Base-by-base conservation (phyloP, 2,797 vertebrate species). In the Hydrocynus forskahlii region DNA sequence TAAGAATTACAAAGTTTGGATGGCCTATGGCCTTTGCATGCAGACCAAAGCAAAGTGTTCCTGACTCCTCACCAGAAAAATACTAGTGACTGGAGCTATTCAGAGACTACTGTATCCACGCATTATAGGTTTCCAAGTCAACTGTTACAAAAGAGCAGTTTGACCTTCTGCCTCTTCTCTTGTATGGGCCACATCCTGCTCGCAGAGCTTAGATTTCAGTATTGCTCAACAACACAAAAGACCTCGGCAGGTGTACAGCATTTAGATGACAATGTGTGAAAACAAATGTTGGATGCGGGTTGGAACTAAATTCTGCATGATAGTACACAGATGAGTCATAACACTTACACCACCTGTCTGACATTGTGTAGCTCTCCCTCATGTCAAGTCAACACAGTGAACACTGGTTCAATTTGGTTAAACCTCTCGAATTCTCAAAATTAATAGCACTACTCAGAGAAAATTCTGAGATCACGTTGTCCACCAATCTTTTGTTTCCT, bases 1-100 rank as follows among this genome's bases (percentile, higher is more conserved):
- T 74, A 62, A 83, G 83, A 83, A 83, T 74, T 80, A 75, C 72
- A 85, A 80, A 81, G 85, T 90, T 91, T 85, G 88, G 76, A 86
- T 45, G 38, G 86, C 86, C 77, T 87, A 81, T 76, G 80, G 38
- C 80, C 75, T 81, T 82, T 85, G 55, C 78, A 82, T 88, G 84
- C 88, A 81, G 75, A 78, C 81, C 75, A 81, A 63, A 78, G 40
- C 35, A 68, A 55, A 67, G 78, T 40, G 60, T 81, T 69, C 50
- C 73, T 75, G 57, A 62, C 80, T 72, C 45, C 80, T 74, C 76
- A 68, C 63, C 25, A 50, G 45, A 57, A 75, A 85, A 80, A 50
- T n/a, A 66, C 40, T 57, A 69, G 45, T 55, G 38, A 76, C 76
- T 76, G 66, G 45, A 75, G 64, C 81, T 85, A 83, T 83, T 80